These are phyloP conservation scores for Lutjanus erythropterus DNA, from an alignment of 2,113 vertebrate genomes.

Conservation along the genomic window DNA sequence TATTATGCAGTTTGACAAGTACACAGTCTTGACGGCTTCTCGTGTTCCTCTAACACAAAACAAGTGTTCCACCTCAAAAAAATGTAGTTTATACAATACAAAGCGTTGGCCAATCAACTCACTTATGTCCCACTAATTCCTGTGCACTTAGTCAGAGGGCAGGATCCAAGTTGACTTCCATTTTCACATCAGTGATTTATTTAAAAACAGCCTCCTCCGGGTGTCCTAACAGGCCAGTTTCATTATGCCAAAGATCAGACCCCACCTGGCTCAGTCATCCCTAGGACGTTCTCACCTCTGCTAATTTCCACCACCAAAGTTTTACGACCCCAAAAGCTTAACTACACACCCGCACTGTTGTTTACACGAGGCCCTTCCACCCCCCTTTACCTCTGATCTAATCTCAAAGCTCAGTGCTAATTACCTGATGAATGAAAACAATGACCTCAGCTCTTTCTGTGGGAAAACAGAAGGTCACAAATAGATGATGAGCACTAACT, in stretches of 20 bases:
- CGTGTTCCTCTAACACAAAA: not conserved
- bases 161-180: not conserved
- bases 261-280: constrained; percentile 1
- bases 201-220: not conserved
- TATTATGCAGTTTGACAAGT: too few relatives aligned
- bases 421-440: constrained; percentile 47
- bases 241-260: not conserved
- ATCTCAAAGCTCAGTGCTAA: constrained; percentile 20
- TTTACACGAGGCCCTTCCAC: constrained; percentile 22
- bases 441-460: not conserved
- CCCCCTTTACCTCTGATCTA: not conserved
- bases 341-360: not conserved
- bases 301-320: constrained; percentile 31
- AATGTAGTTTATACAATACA: not conserved
- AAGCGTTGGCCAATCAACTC: not conserved
- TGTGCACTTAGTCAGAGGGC: not conserved
- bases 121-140: not conserved
- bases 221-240: not conserved
- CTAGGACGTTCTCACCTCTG: not conserved
- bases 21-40: too few relatives aligned
- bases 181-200: not conserved
- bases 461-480: constrained; percentile 3
- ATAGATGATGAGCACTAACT: constrained; percentile 9
- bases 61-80: not conserved
- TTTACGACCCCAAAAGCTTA: constrained; percentile 30